Evolutionary conservation across 2,113 vertebrate species (phyloP), one percentile per base, ranked within the genome.

Genomic region (Candoia aspera): DNA sequence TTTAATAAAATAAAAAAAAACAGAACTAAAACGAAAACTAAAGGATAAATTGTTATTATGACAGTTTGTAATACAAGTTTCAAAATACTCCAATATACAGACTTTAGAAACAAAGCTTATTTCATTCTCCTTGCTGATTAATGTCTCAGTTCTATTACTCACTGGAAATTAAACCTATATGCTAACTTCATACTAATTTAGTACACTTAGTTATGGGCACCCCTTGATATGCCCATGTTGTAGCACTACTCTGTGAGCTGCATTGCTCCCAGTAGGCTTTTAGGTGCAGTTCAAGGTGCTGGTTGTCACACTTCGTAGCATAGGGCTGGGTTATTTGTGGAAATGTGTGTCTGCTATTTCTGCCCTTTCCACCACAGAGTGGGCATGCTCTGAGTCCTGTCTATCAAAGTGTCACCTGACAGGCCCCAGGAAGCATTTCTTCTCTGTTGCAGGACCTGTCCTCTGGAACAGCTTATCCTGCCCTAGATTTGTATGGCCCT

Each of bases 11-110:
- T 79, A 79, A 79, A 79, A 73, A 37, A 79, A 49, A 49, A 42
- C 91, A 96, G 96, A 91, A 95, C 94, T 96, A 95, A 92, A 95
- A 94, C 95, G 95, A 96, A 96, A 97, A 96, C 94, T 94, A 92
- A 95, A 93, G 95, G 95, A 94, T 88, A 95, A 95, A 94, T 95
- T 94, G 95, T 93, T 94, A 87, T 90, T 83, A 62, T 60, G 21
- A 58, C 94, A 93, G 92, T 97, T 95, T 96, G 95, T 96, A 96
- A 96, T 94, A 91, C 57, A 89, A 84, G 90, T 96, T 95, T 96
- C 95, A 93, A 96, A 86, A 96, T 96, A 96, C 94, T 96, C 24
- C 91, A 92, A 92, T 95, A 95, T 97, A 96, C 95, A 95, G 93
- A 91, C 92, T 96, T 94, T 92, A 91, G 95, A 95, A 96, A 96